Evolutionary conservation across 2,888 invertebrate genomes (phyloP).

Genomic region (Masnerella sp.): DNA sequence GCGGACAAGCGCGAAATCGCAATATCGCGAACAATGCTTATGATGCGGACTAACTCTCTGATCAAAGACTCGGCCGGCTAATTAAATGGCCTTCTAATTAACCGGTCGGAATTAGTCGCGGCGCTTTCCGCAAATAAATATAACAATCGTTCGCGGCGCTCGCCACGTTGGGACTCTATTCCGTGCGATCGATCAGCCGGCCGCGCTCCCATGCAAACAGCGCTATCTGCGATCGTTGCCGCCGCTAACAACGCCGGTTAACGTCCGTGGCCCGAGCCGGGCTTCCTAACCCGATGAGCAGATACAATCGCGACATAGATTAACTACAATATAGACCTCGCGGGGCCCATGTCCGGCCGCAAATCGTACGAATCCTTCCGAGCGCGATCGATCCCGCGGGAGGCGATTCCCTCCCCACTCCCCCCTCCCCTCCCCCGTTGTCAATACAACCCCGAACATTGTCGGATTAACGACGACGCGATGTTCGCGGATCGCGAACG

Average conservation of each 20-base stretch:
- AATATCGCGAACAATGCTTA: no score
- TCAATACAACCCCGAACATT: conserved; percentile 27
- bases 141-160: conserved; percentile 57
- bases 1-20: no score
- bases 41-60: no score
- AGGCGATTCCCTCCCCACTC: not conserved
- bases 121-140: conserved; percentile 48
- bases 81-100: conserved; percentile 51
- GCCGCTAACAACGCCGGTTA: conserved; percentile 76
- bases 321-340: conserved; percentile 76
- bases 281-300: conserved; percentile 73
- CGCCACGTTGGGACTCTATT: conserved; percentile 64
- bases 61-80: no score
- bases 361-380: conserved; percentile 63
- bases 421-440: conserved; percentile 9
- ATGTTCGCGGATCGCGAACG: conserved; percentile 33
- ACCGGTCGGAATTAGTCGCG: conserved; percentile 47
- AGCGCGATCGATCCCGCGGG: conserved; percentile 61
- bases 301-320: conserved; percentile 76
- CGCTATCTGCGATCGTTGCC: conserved; percentile 75
- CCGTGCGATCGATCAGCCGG: conserved; percentile 70
- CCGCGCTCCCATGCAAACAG: conserved; percentile 69
- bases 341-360: conserved; percentile 58
- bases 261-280: conserved; percentile 74
- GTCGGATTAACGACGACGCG: conserved; percentile 49